A percentile compares a stretch with the other conserved stretches of the same genome.
phyloP scores from a whole-genome alignment of 2,888 invertebrate genomes.

The Poecilobothrus nobilitatus region DNA sequence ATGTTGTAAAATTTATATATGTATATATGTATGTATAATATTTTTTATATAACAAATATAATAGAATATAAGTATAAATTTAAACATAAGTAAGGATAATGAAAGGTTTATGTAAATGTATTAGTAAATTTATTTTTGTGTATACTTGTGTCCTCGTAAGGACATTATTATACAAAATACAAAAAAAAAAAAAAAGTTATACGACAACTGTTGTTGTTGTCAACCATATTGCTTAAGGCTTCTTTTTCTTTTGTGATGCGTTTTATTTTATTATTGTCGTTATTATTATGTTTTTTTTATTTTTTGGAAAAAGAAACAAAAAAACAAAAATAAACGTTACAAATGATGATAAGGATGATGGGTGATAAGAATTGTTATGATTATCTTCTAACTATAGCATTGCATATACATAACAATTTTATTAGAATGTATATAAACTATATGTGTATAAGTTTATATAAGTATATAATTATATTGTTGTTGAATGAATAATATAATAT shows the following conservation, averaged over 20 bases:
- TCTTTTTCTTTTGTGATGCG: background rate
- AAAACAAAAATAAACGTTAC: no score
- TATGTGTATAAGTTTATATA: no score
- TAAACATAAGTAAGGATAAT: background rate
- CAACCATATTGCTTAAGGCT: constrained; percentile 4
- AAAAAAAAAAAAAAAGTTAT: background rate
- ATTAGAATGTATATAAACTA: no score
- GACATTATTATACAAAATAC: background rate
- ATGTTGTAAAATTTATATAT: background rate
- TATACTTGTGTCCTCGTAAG: background rate
- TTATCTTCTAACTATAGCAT: background rate
- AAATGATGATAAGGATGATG: background rate
- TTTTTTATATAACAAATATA: no score
- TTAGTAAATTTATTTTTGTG: background rate
- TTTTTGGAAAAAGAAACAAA: background rate
- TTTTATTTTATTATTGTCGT: background rate
- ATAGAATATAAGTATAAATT: no score
- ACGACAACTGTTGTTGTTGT: background rate
- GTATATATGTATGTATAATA: no score
- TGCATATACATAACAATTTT: no score
- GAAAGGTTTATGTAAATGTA: background rate
- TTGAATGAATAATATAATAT: no score
- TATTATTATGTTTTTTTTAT: background rate
- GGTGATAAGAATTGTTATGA: background rate
- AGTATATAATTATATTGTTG: no score